Evolutionary conservation across 1,140 invertebrate genomes (phyloP).

Genomic region (Luehdorfia chinensis): DNA sequence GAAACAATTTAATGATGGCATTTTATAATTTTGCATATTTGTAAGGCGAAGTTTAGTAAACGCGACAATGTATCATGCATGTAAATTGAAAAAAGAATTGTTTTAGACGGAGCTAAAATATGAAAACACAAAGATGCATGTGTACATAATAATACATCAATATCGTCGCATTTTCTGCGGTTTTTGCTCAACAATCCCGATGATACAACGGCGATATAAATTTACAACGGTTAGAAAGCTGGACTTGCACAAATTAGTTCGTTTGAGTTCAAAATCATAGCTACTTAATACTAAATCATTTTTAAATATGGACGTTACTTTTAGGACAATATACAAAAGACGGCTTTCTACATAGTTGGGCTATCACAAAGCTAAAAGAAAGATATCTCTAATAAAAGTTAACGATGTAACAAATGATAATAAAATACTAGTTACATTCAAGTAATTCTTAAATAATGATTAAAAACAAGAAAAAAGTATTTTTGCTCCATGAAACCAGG

Average conservation of each 20-base stretch:
- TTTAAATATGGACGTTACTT: constrained; percentile 74
- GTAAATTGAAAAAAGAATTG: no score
- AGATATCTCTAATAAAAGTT: no score
- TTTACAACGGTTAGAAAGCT: neutral
- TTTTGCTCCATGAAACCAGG: no score
- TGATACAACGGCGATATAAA: no score
- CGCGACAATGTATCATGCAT: constrained; percentile 9
- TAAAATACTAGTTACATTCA: no score
- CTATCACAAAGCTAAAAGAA: constrained; percentile 7
- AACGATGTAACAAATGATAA: no score
- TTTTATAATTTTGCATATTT: constrained; percentile 11
- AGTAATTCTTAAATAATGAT: no score
- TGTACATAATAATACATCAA: no score
- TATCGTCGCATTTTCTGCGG: neutral
- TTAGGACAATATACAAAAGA: constrained; percentile 71
- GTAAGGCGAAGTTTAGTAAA: constrained; percentile 19
- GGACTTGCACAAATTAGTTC: constrained; percentile 14
- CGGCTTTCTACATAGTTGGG: constrained; percentile 55
- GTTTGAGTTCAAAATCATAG: constrained; percentile 47
- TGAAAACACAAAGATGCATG: no score
- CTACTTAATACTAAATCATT: constrained; percentile 74
- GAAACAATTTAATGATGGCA: constrained; percentile 35
- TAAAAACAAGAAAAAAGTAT: no score
- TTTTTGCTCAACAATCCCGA: no score
- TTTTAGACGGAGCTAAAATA: no score